Evolutionary conservation across 2,888 invertebrate species (phyloP).

Genomic region (Phalangium opilio): DNA sequence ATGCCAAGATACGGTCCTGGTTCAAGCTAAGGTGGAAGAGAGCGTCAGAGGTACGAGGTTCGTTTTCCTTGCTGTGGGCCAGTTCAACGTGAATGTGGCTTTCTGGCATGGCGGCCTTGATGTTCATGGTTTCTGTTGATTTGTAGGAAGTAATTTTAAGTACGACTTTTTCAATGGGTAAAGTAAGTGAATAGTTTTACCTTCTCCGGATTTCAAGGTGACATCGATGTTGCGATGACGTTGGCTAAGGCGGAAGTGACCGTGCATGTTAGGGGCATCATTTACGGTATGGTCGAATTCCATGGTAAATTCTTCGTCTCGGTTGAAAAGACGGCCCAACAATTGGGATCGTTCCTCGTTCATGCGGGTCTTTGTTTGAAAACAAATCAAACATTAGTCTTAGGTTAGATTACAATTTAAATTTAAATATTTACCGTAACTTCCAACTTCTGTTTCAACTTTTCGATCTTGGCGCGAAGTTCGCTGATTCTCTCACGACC

Average conservation of each 20-base stretch:
- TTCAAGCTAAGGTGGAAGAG: conserved; percentile 8
- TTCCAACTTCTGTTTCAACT: conserved; percentile 12
- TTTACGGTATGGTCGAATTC: conserved; percentile 5
- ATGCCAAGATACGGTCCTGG: conserved; percentile 7
- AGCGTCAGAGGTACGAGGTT: conserved; percentile 4
- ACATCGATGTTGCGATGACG: conserved; percentile 5
- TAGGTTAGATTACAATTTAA: not conserved
- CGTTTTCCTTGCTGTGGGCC: conserved; percentile 6
- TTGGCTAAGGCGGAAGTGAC: conserved; percentile 6
- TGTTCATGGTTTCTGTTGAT: conserved; percentile 6
- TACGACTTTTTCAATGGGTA: no score
- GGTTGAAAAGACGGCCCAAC: conserved; percentile 3
- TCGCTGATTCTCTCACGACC: conserved; percentile 8
- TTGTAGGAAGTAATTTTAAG: not conserved
- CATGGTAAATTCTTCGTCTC: conserved; percentile 8
- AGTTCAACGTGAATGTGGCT: conserved; percentile 8
- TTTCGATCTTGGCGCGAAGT: conserved; percentile 10
- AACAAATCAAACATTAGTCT: not conserved
- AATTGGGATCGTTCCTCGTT: conserved; percentile 2
- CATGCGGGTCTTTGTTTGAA: conserved; percentile 5
- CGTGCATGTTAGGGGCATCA: not conserved
- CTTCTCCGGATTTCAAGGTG: not conserved
- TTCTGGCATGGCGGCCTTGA: conserved; percentile 8
- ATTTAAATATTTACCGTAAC: conserved; percentile 7
- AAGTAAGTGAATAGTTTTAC: no score